Base-by-base conservation (phyloP, 1,140 invertebrate genomes). In the Ceratina australensis region DNA sequence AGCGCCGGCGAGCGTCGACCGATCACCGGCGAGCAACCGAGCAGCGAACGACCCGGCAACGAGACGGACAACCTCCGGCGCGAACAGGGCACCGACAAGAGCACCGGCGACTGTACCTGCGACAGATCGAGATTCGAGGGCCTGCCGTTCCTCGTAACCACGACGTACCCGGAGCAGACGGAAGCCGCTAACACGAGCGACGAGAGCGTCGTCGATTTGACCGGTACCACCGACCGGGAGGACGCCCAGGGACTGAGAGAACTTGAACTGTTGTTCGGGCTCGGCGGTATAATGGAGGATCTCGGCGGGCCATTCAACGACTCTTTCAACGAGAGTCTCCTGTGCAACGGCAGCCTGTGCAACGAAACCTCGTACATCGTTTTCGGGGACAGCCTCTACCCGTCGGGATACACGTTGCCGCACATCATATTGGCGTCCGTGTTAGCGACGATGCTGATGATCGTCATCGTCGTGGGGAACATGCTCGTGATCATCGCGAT, bases 401-500 rank as follows among this genome's bases (percentile, higher is more conserved):
- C 97, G 0, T 97, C 96, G 80, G 97, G 97, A 0, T 98, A 98
- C 87, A 96, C 96, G 7, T 93, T 97, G 54, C 94, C 95, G 4
- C 95, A 97, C 82, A 98, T 99, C 78, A 95, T 98, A 59, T 90
- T 98, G 28, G 97, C 97, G 8, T 97, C 97, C 22, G 95, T 98
- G 74, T 94, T 98, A 3, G 97, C 98, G 28, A 98, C 97, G 16
- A 93, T 98, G 57, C 93, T 99, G 63, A 99, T 99, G 96, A 97
- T 99, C 85, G 95, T 98, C 80, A 98, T 99, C 69, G 97, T 99
- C 7, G 97, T 99, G n/a, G 98, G 98, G 3, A 99, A 99, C 91
- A 97, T 98, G 96, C 92, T 99, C 65, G 98, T 99, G 10, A 98
- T 99, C 80, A 98, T 99, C 72, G 98, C 98, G 18, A 99, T 99